phyloP scores from a whole-genome alignment of 2,888 invertebrate genomes.

The Epsilonema sp. region DNA sequence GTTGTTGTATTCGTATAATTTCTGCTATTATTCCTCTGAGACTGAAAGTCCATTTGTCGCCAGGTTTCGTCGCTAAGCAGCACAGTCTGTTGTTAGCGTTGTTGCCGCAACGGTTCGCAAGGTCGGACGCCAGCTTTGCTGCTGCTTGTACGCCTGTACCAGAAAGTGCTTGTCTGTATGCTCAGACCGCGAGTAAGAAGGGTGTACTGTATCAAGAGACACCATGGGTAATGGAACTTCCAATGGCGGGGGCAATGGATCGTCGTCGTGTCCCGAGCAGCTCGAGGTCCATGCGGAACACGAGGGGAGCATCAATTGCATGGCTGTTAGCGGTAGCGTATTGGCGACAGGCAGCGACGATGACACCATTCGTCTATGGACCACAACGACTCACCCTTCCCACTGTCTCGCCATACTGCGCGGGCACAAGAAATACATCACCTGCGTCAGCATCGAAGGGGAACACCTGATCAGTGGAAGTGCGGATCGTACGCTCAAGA shows the following conservation, averaged over 20 bases:
- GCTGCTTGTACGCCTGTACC: too few relatives aligned
- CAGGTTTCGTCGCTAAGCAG: too few relatives aligned
- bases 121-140: too few relatives aligned
- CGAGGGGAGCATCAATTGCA: constrained; percentile 35
- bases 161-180: too few relatives aligned
- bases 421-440: constrained; percentile 36
- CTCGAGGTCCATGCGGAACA: constrained; percentile 31
- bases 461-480: constrained; percentile 35
- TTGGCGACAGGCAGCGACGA: constrained; percentile 37
- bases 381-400: constrained; percentile 31
- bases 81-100: too few relatives aligned
- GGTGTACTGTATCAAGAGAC: not conserved
- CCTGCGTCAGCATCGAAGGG: constrained; percentile 33
- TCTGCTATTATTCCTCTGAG: too few relatives aligned
- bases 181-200: too few relatives aligned
- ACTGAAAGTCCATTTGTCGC: too few relatives aligned
- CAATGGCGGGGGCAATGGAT: too few relatives aligned
- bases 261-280: constrained; percentile 14
- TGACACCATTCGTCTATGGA: constrained; percentile 35
- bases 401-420: constrained; percentile 35
- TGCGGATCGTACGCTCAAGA: constrained; percentile 35
- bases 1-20: too few relatives aligned
- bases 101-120: too few relatives aligned
- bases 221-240: constrained; percentile 1
- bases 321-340: constrained; percentile 29